phyloP scores from a whole-genome alignment of 1,140 invertebrate species.

The Agraylea sexmaculata region DNA sequence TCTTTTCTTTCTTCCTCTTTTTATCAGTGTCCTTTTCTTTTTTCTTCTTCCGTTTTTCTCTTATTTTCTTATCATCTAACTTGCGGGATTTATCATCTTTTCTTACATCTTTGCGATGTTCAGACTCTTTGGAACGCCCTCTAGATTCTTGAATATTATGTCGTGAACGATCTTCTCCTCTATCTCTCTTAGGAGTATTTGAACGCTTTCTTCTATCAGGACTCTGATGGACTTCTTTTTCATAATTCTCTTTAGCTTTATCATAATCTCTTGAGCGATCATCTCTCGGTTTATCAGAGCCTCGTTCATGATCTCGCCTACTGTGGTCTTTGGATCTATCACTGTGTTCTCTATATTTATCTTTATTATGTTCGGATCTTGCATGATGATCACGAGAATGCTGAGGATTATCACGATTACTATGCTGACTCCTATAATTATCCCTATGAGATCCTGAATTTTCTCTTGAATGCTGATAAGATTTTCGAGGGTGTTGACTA shows the following conservation, averaged over 20 bases:
- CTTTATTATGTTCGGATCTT: slow-evolving; percentile 7
- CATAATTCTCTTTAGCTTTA: slow-evolving; percentile 28
- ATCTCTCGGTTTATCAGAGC: slow-evolving; percentile 30
- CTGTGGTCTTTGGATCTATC: slow-evolving; percentile 24
- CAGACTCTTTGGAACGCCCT: slow-evolving; percentile 30
- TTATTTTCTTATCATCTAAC: slow-evolving; percentile 19
- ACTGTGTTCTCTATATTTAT: slow-evolving; percentile 8
- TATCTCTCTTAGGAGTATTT: slow-evolving; percentile 29
- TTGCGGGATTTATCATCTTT: slow-evolving; percentile 38
- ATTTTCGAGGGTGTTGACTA: too few species aligned
- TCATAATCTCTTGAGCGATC: slow-evolving; percentile 24
- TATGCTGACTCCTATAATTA: neutral
- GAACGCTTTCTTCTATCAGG: slow-evolving; percentile 23
- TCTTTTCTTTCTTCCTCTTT: slow-evolving; percentile 34
- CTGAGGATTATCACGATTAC: slow-evolving; percentile 6
- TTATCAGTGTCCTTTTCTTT: slow-evolving; percentile 29
- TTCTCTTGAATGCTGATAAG: slow-evolving; percentile 8
- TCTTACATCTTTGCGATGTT: slow-evolving; percentile 36
- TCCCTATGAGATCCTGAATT: slow-evolving; percentile 4
- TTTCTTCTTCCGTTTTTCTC: slow-evolving; percentile 28
- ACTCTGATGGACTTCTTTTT: slow-evolving; percentile 13
- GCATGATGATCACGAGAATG: slow-evolving; percentile 6
- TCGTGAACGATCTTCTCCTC: slow-evolving; percentile 28
- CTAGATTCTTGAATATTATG: slow-evolving; percentile 33
- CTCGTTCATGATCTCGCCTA: slow-evolving; percentile 29